Base-by-base conservation (phyloP, 2,888 invertebrate genomes). In the Xiphydria camelus region DNA sequence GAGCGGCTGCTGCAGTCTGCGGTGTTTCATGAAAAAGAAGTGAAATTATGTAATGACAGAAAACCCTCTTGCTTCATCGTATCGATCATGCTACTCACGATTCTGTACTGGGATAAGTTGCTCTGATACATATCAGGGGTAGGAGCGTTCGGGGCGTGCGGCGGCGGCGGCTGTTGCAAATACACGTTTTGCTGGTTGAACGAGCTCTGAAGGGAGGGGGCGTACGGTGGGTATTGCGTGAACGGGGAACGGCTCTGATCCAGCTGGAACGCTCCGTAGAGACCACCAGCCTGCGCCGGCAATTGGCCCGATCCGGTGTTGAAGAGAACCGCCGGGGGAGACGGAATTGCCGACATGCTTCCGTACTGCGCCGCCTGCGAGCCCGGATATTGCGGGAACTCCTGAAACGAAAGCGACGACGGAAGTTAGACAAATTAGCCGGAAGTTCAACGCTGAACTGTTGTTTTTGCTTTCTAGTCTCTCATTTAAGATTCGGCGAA, bases 231-330 rank as follows among this genome's bases (percentile, higher is more conserved):
- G 69, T 87, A 90, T 54, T 88, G 89, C 7, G 89, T 88, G 66
- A 86, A 91, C 64, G 89, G 89, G 35, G 89, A 88, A 44, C 91
- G 83, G 56, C 86, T 86, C 72, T 89, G 89, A 58, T 84, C 84
- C 46, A 85, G 73, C 65, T 86, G 87, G 81, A 93, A 93, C 57
- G 92, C 85, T 61, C 89, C 90, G 74, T 92, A 94, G 26, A 91
- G 80, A 39, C 89, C 84, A 59, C 85, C 86, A 9, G 75, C 70
- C 68, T 87, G 89, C 53, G 85, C 83, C 32, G 80, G 84, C 61
- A 88, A 76, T 62, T 83, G 83, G 33, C 83, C 83, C 2, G 76
- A 75, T 32, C 89, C 86, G 20, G 90, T 88, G 72, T 91, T 90
- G 67, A 88, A 91, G 47, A 89, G 78, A 41, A 91, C 87, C 9